phyloP scores from a whole-genome alignment of 2,888 invertebrate species.

The Leucophenga maculata region DNA sequence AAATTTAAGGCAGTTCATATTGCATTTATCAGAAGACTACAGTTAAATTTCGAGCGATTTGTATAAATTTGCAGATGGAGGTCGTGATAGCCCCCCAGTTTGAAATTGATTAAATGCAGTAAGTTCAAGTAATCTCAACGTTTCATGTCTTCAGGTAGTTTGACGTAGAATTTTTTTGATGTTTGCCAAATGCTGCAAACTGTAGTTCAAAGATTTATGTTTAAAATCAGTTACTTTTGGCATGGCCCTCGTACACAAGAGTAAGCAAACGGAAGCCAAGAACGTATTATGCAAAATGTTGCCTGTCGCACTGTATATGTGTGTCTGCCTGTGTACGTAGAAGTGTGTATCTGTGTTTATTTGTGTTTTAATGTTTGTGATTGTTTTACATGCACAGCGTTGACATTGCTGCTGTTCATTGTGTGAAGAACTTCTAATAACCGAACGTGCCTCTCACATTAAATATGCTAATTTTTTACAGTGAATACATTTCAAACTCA shows the following conservation, averaged over 20 bases:
- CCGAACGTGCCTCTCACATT: conserved; percentile 65
- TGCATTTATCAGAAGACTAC: too few relatives aligned
- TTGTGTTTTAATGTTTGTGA: not conserved
- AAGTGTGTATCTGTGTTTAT: not conserved
- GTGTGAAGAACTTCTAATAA: conserved; percentile 59
- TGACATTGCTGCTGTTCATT: conserved; percentile 27
- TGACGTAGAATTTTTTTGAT: too few relatives aligned
- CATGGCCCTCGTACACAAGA: not conserved
- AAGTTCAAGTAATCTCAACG: too few relatives aligned
- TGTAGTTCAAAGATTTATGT: too few relatives aligned
- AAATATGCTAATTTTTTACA: conserved; percentile 65
- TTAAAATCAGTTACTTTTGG: too few relatives aligned
- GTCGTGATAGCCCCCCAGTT: too few relatives aligned
- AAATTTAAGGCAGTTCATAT: too few relatives aligned
- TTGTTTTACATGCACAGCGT: conserved; percentile 18
- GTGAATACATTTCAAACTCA: conserved; percentile 58
- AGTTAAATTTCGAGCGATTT: too few relatives aligned
- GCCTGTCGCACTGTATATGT: conserved; percentile 22
- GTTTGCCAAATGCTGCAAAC: too few relatives aligned
- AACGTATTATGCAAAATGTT: conserved; percentile 58
- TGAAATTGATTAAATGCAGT: too few relatives aligned
- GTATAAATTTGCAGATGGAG: too few relatives aligned
- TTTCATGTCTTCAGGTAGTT: too few relatives aligned
- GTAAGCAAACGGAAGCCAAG: not conserved
- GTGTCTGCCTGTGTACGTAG: not conserved